Evolutionary conservation across 2,888 invertebrate genomes (phyloP).

Genomic region (Barypeithes pellucidus): DNA sequence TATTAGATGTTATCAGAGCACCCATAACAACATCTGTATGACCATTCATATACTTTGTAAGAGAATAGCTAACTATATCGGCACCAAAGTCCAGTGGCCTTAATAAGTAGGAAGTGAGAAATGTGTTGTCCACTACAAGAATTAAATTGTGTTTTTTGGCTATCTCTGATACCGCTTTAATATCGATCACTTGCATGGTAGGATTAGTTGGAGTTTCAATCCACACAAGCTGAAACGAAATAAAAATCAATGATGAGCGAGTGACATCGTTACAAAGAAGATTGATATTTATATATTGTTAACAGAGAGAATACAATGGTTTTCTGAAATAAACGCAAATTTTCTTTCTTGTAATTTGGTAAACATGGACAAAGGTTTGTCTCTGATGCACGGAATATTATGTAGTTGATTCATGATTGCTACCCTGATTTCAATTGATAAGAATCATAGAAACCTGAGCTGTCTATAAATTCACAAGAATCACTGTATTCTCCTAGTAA

Average conservation of each 20-base stretch:
- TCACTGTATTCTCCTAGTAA: no score
- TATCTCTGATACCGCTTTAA: constrained; percentile 79
- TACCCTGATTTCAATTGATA: no score
- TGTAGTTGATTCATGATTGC: no score
- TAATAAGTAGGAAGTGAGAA: constrained; percentile 93
- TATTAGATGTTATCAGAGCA: constrained; percentile 83
- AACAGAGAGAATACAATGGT: no score
- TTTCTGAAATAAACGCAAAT: no score
- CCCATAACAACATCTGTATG: constrained; percentile 99
- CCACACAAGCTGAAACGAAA: constrained; percentile 84
- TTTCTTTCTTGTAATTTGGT: no score
- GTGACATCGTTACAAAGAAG: no score
- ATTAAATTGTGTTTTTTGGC: constrained; percentile 77
- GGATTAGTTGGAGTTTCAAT: constrained; percentile 98
- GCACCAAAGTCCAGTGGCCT: constrained; percentile 92
- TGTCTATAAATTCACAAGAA: no score
- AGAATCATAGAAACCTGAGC: no score
- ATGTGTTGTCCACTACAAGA: constrained; percentile 94
- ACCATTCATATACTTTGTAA: constrained; percentile 99
- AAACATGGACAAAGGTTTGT: no score
- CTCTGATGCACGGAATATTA: no score
- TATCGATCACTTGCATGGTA: constrained; percentile 90
- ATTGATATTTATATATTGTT: no score
- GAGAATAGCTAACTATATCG: constrained; percentile 91
- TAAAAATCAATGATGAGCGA: background rate